Conservation (phyloP, 2,113 vertebrate species). For the Ptilonorhynchus violaceus region DNA sequence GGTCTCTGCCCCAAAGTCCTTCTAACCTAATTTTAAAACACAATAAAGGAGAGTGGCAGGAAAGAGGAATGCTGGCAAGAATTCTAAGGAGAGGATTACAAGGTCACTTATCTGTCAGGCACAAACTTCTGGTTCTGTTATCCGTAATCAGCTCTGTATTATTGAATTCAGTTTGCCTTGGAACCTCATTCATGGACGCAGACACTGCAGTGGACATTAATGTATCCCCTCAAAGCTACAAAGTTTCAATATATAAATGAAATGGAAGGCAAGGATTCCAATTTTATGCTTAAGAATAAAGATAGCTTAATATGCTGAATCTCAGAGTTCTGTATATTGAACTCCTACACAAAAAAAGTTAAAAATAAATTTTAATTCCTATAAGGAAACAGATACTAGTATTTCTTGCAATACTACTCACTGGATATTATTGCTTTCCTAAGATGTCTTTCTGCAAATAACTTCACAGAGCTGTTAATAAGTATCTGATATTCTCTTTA, state of each 20-base stretch:
- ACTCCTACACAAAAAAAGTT: neutral
- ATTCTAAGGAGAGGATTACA: constrained; percentile 55
- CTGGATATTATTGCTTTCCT: neutral
- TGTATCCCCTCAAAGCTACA: neutral
- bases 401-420: neutral
- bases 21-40: constrained; percentile 48
- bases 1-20: constrained; percentile 2
- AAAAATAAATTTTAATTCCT: neutral
- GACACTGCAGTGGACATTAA: neutral
- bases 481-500: neutral
- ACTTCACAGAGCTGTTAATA: neutral
- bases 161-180: constrained; percentile 33
- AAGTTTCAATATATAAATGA: neutral
- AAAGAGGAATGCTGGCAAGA: neutral
- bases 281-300: constrained; percentile 8
- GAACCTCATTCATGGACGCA: neutral
- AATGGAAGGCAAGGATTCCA: neutral
- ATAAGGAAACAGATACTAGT: neutral
- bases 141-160: constrained; percentile 33
- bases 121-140: constrained; percentile 31
- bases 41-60: constrained; percentile 25
- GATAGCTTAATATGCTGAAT: neutral
- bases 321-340: neutral
- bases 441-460: constrained; percentile 5
- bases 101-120: constrained; percentile 42